Evolutionary conservation across 2,888 invertebrate genomes (phyloP), one percentile per base, ranked within the genome.

Genomic region (Serrognathus titanus): DNA sequence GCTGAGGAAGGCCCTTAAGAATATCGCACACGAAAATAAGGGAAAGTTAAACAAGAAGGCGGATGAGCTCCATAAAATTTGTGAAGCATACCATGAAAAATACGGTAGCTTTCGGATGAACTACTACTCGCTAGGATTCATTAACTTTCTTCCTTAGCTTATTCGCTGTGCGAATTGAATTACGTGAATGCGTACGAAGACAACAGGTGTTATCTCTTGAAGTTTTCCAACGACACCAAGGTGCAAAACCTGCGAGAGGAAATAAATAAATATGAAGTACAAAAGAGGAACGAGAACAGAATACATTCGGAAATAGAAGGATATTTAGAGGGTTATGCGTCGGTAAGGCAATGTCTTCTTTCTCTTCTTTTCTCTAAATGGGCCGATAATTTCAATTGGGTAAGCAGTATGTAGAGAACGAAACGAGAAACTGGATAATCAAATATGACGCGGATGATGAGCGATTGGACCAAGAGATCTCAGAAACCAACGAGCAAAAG

Each of bases 351-450:
- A 12, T 7, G 40, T 11, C 12, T 40, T 11, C 47, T 16, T 38
- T 5, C 39, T 13, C 16, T 31, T 16, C 43, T 16, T 35, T 38
- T 47, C 12, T 10, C 37, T 45, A 9, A 38, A 39, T 24, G 24
- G 11, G 13, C 11, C 45, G 48, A n/a, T n/a, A n/a, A n/a, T n/a
- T n/a, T n/a, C n/a, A n/a, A n/a, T 49, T 41, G 41, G 11, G 39
- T 6, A 53, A 57, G 48, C 48, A 73, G 67, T 73, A 75, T 51
- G 57, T 64, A 45, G 13, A 64, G 24, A 67, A 69, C 3, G 66
- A 67, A 20, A 74, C 73, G 8, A 59, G 70, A 8, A 65, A 66
- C 46, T 75, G 74, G 74, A 69, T 71, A 67, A 68, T 70, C 46
- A 57, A 60, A n/a, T 75, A 73, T 51, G 73, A 74, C 24, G 62